Conservation (phyloP, 2,797 vertebrate genomes). For the Cirrhinus mrigala region DNA sequence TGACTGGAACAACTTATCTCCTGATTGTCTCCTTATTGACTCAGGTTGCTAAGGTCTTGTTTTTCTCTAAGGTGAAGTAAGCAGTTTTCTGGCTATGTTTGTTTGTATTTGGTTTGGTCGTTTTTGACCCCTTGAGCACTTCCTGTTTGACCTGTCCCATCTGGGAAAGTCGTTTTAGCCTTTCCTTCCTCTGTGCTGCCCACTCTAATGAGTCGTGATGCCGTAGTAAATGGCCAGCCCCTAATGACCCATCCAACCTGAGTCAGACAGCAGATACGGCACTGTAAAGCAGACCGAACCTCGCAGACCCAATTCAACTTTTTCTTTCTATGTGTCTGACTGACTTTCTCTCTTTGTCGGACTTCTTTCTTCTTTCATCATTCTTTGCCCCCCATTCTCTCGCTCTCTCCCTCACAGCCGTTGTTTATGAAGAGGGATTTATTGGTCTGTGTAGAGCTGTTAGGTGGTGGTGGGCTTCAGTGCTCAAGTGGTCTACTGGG, state of each 20-base stretch:
- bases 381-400: not conserved
- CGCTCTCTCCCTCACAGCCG: constrained; percentile 15
- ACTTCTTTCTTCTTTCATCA: constrained; percentile 16
- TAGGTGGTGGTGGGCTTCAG: constrained; percentile 77
- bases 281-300: not conserved
- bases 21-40: constrained; percentile 9
- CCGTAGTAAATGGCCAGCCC: constrained; percentile 82
- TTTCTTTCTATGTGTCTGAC: constrained; percentile 60
- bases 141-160: constrained; percentile 91
- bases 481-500: constrained; percentile 64
- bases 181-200: constrained; percentile 63
- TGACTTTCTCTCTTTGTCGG: constrained; percentile 58
- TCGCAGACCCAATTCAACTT: constrained; percentile 54
- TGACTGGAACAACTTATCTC: constrained; percentile 8
- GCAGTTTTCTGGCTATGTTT: constrained; percentile 4
- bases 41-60: not conserved
- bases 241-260: constrained; percentile 82
- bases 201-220: constrained; percentile 66
- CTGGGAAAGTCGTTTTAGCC: constrained; percentile 89
- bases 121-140: constrained; percentile 79
- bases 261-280: constrained; percentile 35
- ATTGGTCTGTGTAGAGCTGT: constrained; percentile 80
- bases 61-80: constrained; percentile 5
- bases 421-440: constrained; percentile 84
- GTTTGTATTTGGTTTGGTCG: constrained; percentile 52